Conservation (phyloP, 2,113 vertebrate species). For the Oenanthe melanoleuca region DNA sequence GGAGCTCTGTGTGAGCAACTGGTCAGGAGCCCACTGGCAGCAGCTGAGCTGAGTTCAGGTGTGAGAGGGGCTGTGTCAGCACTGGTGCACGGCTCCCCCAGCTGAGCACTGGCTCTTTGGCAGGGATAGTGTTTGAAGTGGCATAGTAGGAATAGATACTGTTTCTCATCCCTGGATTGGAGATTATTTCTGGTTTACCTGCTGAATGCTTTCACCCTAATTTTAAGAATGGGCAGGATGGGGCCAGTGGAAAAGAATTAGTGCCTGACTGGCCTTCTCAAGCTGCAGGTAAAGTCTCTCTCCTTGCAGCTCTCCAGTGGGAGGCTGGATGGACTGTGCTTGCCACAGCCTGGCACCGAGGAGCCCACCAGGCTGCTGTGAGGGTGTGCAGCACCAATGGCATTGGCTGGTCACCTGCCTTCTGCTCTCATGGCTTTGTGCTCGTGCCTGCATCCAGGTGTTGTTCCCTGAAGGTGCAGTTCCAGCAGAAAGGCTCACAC, state of each 20-base stretch:
- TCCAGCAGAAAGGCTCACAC: neutral
- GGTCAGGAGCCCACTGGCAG: neutral
- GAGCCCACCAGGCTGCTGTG: neutral
- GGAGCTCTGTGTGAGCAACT: neutral
- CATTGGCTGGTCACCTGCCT: neutral
- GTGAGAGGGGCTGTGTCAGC: neutral
- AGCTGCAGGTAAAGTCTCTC: neutral
- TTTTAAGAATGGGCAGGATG: neutral
- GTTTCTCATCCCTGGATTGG: neutral
- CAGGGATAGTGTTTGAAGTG: neutral
- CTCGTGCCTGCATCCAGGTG: neutral
- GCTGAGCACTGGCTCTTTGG: neutral
- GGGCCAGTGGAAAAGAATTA: neutral
- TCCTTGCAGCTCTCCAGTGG: neutral
- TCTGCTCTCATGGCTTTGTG: neutral
- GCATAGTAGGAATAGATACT: neutral
- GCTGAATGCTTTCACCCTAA: neutral
- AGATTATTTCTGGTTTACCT: neutral
- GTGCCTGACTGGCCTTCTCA: neutral
- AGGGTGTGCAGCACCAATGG: rapidly evolving
- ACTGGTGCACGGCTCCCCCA: rapidly evolving
- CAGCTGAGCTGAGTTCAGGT: neutral
- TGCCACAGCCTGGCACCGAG: rapidly evolving
- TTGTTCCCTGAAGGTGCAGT: neutral
- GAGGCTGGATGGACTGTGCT: neutral